Evolutionary conservation across 2,797 vertebrate species (phyloP), one percentile per base, ranked within the genome.

Genomic region (Pangasius krempfi): DNA sequence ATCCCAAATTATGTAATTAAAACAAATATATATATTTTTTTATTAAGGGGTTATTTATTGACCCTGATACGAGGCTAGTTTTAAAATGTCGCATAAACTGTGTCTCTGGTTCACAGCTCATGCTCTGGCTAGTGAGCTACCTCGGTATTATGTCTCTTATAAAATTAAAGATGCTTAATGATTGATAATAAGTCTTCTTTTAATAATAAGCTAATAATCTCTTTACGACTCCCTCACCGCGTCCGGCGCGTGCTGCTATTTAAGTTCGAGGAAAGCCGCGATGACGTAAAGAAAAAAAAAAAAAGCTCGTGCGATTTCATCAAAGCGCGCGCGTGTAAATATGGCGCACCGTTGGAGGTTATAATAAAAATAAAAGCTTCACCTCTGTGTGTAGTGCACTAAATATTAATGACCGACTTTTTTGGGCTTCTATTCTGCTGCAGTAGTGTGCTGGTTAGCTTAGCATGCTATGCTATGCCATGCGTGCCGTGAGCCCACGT

Each of bases 401-500:
- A 82, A n/a, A n/a, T 18, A 27, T 47, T 62, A 62, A 40, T 27
- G 33, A 8, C 40, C 12, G 25, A n/a, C 10, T 44, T 18, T 30
- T 64, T 12, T 25, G 0, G 0, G 18, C 1, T 37, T n/a, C 0
- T 47, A 1, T 40, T 27, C 13, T 18, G 6, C 13, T 64, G 64
- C n/a, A 5, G 27, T 33, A 1, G 64, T 20, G 64, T 52, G 83
- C 64, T 52, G 25, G 22, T 70, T 87, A 68, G 86, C 76, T 80
- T 87, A 87, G 86, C 86, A 68, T 70, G 44, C 62, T 79, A 14
- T 16, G 50, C 47, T 79, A 14, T 16, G 50, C 47, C 86, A 87
- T 87, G 86, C 76, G 83, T 87, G 62, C 12, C 2, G 4, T 27
- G 33, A 80, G 75, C 93, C 95, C 96, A 97, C 96, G 96, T 97